These are phyloP conservation scores for Tetragonula carbonaria DNA, from an alignment of 2,888 invertebrate species.

Conservation along the genomic window DNA sequence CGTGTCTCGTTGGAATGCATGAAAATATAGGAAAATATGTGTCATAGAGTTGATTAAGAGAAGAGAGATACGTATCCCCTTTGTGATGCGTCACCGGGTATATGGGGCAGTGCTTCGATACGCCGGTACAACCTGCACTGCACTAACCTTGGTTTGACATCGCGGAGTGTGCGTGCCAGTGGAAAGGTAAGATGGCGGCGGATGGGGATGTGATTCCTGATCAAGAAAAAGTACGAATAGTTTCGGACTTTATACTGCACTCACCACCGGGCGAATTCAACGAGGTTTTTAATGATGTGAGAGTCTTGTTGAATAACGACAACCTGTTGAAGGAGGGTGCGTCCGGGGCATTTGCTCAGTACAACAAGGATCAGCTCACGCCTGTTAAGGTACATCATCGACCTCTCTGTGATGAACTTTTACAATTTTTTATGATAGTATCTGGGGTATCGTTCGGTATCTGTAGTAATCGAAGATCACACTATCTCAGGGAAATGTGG, in stretches of 20 bases:
- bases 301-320: slow-evolving; percentile 97
- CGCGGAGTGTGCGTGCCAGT: slow-evolving; percentile 79
- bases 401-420: slow-evolving; percentile 62
- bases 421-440: slow-evolving; percentile 66
- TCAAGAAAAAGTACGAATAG: slow-evolving; percentile 97
- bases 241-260: slow-evolving; percentile 98
- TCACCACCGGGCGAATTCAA: slow-evolving; percentile 99
- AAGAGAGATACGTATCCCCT: slow-evolving; percentile 37
- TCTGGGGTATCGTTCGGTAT: slow-evolving; percentile 28
- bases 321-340: slow-evolving; percentile 97
- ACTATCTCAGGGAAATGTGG: slow-evolving; percentile 9
- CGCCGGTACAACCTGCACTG: slow-evolving; percentile 72
- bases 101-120: slow-evolving; percentile 65
- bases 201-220: slow-evolving; percentile 94
- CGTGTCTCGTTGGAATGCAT: no score
- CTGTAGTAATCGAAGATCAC: slow-evolving; percentile 25
- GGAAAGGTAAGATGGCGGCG: slow-evolving; percentile 91
- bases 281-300: slow-evolving; percentile 99
- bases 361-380: slow-evolving; percentile 99
- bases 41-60: slow-evolving; percentile 33
- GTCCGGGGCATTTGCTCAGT: slow-evolving; percentile 98
- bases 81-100: slow-evolving; percentile 71
- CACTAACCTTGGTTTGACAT: slow-evolving; percentile 80
- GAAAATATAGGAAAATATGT: slow-evolving; percentile 17
- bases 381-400: slow-evolving; percentile 89